phyloP scores from a whole-genome alignment of 2,888 invertebrate species.

The Leucozona laternaria region DNA sequence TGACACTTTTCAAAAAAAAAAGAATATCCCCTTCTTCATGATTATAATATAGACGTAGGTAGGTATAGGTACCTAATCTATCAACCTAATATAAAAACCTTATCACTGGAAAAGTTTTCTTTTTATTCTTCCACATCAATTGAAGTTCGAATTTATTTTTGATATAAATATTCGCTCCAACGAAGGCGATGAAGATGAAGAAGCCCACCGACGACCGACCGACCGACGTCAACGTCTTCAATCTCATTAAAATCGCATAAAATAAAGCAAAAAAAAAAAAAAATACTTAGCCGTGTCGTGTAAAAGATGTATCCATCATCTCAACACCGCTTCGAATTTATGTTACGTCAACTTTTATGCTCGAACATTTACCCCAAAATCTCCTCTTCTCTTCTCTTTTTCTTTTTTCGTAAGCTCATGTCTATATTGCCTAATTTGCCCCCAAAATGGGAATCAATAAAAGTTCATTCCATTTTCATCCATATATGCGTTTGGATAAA shows the following conservation, averaged over 20 bases:
- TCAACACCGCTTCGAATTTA: conserved; percentile 22
- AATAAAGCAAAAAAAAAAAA: conserved; percentile 36
- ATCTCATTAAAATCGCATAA: conserved; percentile 65
- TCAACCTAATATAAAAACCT: conserved; percentile 36
- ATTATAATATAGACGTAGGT: neutral
- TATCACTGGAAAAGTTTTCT: conserved; percentile 32
- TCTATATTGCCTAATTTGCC: conserved; percentile 61
- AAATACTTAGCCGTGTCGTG: conserved; percentile 48
- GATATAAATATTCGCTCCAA: conserved; percentile 24
- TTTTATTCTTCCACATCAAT: conserved; percentile 37
- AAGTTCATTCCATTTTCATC: conserved; percentile 43
- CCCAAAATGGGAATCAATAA: conserved; percentile 60
- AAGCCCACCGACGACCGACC: neutral
- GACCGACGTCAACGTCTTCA: conserved; percentile 36
- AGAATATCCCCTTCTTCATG: neutral
- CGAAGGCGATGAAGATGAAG: conserved; percentile 28
- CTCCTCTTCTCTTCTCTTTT: neutral
- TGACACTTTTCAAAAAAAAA: conserved; percentile 3
- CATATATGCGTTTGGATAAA: conserved; percentile 2
- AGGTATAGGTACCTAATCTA: neutral
- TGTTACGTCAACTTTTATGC: conserved; percentile 50
- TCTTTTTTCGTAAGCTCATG: conserved; percentile 33
- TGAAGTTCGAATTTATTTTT: conserved; percentile 44
- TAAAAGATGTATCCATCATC: conserved; percentile 32
- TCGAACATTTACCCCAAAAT: conserved; percentile 6